Evolutionary conservation across 2,888 invertebrate species (phyloP).

Genomic region (Cephus spinipes): DNA sequence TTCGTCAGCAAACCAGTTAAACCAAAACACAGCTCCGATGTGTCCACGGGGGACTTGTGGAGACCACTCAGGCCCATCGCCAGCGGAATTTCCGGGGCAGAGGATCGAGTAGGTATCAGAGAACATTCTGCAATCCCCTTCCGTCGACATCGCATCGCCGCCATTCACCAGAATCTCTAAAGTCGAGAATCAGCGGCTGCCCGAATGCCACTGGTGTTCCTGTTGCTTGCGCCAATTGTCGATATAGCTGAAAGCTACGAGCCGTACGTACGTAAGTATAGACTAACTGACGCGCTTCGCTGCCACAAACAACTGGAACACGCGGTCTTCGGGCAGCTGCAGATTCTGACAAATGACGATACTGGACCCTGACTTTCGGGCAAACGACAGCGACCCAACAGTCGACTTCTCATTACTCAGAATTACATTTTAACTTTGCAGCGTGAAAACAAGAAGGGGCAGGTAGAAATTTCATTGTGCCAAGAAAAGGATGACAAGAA

Average conservation of each 20-base stretch:
- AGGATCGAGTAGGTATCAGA: constrained; percentile 66
- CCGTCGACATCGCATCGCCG: constrained; percentile 17
- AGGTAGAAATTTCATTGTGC: constrained; percentile 74
- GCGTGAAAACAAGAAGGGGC: constrained; percentile 78
- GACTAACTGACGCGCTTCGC: too few relatives aligned
- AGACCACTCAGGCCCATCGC: constrained; percentile 75
- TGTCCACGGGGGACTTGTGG: constrained; percentile 79
- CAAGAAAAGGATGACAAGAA: constrained; percentile 73
- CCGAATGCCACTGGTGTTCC: too few relatives aligned
- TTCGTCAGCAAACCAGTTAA: constrained; percentile 74
- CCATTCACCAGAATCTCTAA: too few relatives aligned
- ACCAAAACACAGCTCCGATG: constrained; percentile 65
- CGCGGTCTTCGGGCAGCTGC: too few relatives aligned
- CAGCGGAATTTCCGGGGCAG: constrained; percentile 73
- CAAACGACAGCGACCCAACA: neutral
- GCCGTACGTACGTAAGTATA: too few relatives aligned
- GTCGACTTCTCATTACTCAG: constrained; percentile 15
- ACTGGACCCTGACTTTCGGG: too few relatives aligned
- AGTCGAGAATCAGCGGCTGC: too few relatives aligned
- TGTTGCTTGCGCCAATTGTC: too few relatives aligned
- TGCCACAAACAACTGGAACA: too few relatives aligned
- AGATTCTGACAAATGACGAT: too few relatives aligned
- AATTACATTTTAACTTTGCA: constrained; percentile 57
- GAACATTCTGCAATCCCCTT: constrained; percentile 9
- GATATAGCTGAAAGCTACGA: too few relatives aligned